Evolutionary conservation across 2,113 vertebrate species (phyloP).

Genomic region (Halichoeres trimaculatus): DNA sequence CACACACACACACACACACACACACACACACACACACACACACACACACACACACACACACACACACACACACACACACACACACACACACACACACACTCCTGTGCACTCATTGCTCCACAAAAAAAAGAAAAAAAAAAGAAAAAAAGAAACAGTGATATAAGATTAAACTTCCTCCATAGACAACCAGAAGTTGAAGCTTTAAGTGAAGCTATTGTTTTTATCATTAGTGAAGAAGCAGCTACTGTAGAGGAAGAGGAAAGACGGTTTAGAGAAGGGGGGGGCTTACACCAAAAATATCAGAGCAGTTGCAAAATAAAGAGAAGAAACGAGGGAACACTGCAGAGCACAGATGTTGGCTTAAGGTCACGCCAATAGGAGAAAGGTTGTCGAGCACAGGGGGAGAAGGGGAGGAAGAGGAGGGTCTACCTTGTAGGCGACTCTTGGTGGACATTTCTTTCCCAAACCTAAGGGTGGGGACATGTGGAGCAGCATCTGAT

Average conservation of each 20-base stretch:
- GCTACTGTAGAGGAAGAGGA: constrained; percentile 32
- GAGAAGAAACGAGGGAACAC: constrained; percentile 66
- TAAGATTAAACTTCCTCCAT: constrained; percentile 8
- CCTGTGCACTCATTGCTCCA: constrained; percentile 66
- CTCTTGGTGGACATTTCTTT: constrained; percentile 98
- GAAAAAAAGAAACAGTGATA: constrained; percentile 33
- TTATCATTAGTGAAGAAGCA: constrained; percentile 18
- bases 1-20: constrained; percentile 34
- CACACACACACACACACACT: constrained; percentile 47
- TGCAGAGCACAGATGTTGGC: constrained; percentile 78
- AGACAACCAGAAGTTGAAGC: neutral
- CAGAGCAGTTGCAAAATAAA: constrained; percentile 66
- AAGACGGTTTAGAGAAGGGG: constrained; percentile 18
- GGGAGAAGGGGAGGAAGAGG: constrained; percentile 57
- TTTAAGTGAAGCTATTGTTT: constrained; percentile 2
- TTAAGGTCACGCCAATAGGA: constrained; percentile 71
- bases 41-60: constrained; percentile 39
- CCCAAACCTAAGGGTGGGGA: constrained; percentile 99
- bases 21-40: too few species aligned
- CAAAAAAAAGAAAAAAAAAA: constrained; percentile 58
- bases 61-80: constrained; percentile 34
- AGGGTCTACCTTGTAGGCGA: constrained; percentile 98
- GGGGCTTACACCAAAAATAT: constrained; percentile 66
- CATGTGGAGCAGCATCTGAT: constrained; percentile 99
- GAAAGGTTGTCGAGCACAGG: constrained; percentile 58